Evolutionary conservation across 2,888 invertebrate genomes (phyloP).

Genomic region (Latrodectus elegans): DNA sequence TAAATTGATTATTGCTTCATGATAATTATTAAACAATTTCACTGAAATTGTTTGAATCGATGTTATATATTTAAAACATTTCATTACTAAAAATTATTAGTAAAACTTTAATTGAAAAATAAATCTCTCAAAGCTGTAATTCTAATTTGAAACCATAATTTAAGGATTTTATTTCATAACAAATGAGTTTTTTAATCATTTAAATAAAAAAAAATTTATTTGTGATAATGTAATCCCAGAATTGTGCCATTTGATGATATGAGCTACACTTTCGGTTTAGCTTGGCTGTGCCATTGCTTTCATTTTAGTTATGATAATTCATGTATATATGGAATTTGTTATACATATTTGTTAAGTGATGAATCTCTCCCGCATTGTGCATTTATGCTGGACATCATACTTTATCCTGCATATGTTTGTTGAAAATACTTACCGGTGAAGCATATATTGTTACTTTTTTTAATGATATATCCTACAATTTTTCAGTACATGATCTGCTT

Average conservation of each 20-base stretch:
- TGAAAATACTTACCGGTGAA: conserved; percentile 63
- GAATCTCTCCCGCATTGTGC: conserved; percentile 27
- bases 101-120: not conserved
- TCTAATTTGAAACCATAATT: not conserved
- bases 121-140: not conserved
- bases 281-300: conserved; percentile 65
- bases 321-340: conserved; percentile 43
- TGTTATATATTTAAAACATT: too few species aligned
- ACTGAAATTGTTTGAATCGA: too few species aligned
- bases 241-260: conserved; percentile 65
- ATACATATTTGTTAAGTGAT: conserved; percentile 48
- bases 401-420: conserved; percentile 51
- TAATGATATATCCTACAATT: not conserved
- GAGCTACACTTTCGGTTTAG: conserved; percentile 56
- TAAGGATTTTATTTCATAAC: too few species aligned
- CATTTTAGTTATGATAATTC: conserved; percentile 30
- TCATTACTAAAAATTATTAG: too few species aligned
- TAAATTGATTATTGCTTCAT: conserved; percentile 41
- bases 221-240: conserved; percentile 40
- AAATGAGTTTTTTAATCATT: not conserved
- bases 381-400: conserved; percentile 38
- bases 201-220: conserved; percentile 29
- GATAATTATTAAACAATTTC: not conserved
- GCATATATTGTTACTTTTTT: conserved; percentile 45
- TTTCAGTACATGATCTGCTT: not conserved